phyloP scores from a whole-genome alignment of 2,888 invertebrate genomes.

The Thera obeliscata region DNA sequence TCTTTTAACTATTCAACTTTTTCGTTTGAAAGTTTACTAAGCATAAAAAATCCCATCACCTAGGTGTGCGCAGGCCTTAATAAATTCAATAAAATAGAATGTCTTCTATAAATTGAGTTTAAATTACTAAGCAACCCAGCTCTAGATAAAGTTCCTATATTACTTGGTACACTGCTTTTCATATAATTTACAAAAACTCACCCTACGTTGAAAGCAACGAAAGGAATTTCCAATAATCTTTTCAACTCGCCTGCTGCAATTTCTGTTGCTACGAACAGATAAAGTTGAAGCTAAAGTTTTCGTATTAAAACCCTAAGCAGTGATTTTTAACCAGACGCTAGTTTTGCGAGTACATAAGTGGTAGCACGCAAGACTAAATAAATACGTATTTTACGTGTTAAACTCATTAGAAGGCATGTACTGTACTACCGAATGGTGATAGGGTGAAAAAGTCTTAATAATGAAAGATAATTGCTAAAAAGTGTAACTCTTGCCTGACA shows the following conservation, averaged over 20 bases:
- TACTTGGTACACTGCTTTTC: too few relatives aligned
- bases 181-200: too few relatives aligned
- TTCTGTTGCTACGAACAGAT: background rate
- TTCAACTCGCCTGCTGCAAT: background rate
- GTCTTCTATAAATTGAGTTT: too few relatives aligned
- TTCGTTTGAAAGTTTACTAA: too few relatives aligned
- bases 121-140: background rate
- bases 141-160: too few relatives aligned
- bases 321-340: conserved; percentile 3
- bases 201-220: background rate
- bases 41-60: too few relatives aligned
- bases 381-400: conserved; percentile 40
- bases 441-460: background rate
- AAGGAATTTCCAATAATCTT: conserved; percentile 14
- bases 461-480: too few relatives aligned
- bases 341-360: conserved; percentile 9
- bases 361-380: conserved; percentile 44
- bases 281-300: background rate
- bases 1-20: background rate
- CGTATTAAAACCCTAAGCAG: conserved; percentile 4
- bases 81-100: too few relatives aligned
- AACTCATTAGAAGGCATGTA: conserved; percentile 12
- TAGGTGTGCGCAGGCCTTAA: too few relatives aligned
- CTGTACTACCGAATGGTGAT: background rate
- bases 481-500: too few relatives aligned